These are phyloP conservation scores for Nomada hirtipes DNA, from an alignment of 2,888 invertebrate genomes.

Conservation along the genomic window DNA sequence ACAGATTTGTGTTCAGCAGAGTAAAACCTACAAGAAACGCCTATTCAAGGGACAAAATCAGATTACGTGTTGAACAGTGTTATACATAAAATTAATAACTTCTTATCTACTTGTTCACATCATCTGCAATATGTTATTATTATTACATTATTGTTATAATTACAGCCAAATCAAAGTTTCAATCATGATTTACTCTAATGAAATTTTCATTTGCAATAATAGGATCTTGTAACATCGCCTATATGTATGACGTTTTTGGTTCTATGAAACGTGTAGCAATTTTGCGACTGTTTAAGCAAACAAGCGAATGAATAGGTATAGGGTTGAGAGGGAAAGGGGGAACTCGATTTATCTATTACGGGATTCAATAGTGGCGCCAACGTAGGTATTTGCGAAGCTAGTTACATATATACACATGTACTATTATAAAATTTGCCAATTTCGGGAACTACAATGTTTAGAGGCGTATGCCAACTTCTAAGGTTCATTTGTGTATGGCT, in stretches of 20 bases:
- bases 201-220: neutral
- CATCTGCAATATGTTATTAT: too few relatives aligned
- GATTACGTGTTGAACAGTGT: too few relatives aligned
- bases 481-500: neutral
- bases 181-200: too few relatives aligned
- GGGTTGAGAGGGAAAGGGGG: neutral
- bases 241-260: neutral
- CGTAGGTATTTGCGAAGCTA: constrained; percentile 12
- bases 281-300: neutral
- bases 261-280: neutral
- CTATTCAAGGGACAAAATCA: too few relatives aligned
- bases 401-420: constrained; percentile 1
- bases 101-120: too few relatives aligned
- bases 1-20: too few relatives aligned
- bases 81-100: too few relatives aligned
- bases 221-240: too few relatives aligned
- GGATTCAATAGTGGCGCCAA: too few relatives aligned
- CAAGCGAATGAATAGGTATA: neutral
- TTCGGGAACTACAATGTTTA: neutral
- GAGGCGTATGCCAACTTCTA: constrained; percentile 3
- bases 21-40: too few relatives aligned
- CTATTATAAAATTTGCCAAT: constrained; percentile 3
- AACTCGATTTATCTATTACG: neutral
- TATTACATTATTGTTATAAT: too few relatives aligned
- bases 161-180: too few relatives aligned